A percentile compares a stretch with the other conserved stretches of the same genome.
These are phyloP conservation scores for Haplochromis vanheusdeni DNA, from an alignment of 2,113 vertebrate genomes.

Conservation along the genomic window DNA sequence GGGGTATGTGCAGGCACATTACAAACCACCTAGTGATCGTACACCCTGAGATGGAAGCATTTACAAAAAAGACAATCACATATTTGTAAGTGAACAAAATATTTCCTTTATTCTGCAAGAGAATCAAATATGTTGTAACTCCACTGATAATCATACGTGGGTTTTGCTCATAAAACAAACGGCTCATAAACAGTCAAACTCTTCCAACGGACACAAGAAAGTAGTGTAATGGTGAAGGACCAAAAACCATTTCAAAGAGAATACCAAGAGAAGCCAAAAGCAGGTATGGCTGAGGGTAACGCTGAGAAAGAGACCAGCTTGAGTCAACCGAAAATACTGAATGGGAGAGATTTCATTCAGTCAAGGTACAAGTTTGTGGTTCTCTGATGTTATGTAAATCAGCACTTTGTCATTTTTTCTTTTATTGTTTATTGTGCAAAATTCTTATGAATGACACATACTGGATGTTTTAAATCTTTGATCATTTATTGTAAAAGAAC, in stretches of 20 bases:
- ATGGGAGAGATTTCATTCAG: not conserved
- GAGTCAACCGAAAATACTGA: not conserved
- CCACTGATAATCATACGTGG: conserved; percentile 61
- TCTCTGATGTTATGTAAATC: not conserved
- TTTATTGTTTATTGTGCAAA: not conserved
- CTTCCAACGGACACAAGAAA: conserved; percentile 64
- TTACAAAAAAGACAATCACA: not conserved
- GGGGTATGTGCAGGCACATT: not conserved
- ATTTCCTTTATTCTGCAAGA: conserved; percentile 72
- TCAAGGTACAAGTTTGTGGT: not conserved
- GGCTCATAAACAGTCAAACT: conserved; percentile 63
- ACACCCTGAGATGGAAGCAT: not conserved
- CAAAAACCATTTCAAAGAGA: conserved; percentile 39
- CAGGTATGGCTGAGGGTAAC: conserved; percentile 12
- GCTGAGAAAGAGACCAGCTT: conserved; percentile 56
- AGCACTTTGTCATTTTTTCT: not conserved
- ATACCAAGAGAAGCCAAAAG: conserved; percentile 35
- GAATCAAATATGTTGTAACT: conserved; percentile 59
- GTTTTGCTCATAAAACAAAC: conserved; percentile 63
- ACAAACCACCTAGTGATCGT: not conserved
- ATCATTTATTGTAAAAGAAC: not conserved
- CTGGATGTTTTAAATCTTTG: not conserved
- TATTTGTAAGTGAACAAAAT: conserved; percentile 69
- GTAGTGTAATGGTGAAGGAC: conserved; percentile 20
- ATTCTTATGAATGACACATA: not conserved